Evolutionary conservation across 2,113 vertebrate genomes (phyloP).

Genomic region (Lampris incognitus): DNA sequence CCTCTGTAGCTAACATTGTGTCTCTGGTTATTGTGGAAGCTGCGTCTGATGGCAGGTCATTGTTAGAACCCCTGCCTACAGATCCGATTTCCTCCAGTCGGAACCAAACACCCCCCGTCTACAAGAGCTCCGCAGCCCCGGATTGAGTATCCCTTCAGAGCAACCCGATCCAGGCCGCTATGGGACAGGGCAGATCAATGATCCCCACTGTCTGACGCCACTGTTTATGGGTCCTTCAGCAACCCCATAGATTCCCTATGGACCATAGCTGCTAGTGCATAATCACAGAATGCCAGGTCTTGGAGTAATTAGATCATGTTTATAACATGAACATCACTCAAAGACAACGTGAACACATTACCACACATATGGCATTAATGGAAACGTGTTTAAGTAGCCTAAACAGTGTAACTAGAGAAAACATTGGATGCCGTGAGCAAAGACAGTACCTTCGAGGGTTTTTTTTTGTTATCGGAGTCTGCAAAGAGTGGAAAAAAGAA

Average conservation of each 20-base stretch:
- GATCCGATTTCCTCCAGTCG: conserved; percentile 65
- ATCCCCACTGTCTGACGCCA: conserved; percentile 52
- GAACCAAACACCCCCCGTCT: conserved; percentile 75
- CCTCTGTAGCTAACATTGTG: background rate
- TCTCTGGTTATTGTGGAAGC: conserved; percentile 13
- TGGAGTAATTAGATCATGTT: background rate
- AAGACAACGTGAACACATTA: background rate
- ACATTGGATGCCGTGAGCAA: background rate
- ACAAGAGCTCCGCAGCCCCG: conserved; percentile 35
- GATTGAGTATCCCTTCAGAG: conserved; percentile 70
- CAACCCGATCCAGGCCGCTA: conserved; percentile 68
- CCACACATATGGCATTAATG: background rate
- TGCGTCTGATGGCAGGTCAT: conserved; percentile 46
- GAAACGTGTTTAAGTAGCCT: background rate
- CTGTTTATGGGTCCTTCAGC: conserved; percentile 1
- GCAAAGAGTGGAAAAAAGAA: conserved; percentile 12
- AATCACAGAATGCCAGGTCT: background rate
- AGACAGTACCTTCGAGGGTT: background rate
- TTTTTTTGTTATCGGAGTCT: background rate
- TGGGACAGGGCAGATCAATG: conserved; percentile 56
- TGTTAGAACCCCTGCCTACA: conserved; percentile 50
- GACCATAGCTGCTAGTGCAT: background rate
- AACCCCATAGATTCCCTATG: conserved; percentile 8
- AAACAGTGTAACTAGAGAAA: background rate
- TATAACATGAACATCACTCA: background rate